Conservation (phyloP, 2,888 invertebrate species). For the Limnephilus lunatus region DNA sequence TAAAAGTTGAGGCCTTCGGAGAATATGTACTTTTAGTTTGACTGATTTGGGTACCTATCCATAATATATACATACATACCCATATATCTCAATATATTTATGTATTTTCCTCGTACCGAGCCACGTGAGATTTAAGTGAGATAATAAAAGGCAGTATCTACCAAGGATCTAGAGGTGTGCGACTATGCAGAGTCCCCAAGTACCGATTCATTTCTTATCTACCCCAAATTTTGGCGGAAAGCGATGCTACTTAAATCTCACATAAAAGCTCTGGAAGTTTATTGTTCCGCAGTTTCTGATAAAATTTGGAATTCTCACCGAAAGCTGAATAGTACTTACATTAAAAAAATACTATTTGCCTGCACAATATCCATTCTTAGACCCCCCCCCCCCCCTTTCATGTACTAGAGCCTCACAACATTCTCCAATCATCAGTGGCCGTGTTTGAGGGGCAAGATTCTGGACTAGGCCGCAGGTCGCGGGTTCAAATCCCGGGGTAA, state of each 20-base stretch:
- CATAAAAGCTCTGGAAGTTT: conserved; percentile 13
- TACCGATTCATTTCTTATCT: conserved; percentile 58
- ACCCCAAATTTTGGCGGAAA: conserved; percentile 45
- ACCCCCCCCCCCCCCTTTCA: too few relatives aligned
- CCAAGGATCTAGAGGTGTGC: conserved; percentile 10
- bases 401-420: too few relatives aligned
- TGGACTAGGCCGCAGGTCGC: too few relatives aligned
- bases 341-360: too few relatives aligned
- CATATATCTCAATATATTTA: too few relatives aligned
- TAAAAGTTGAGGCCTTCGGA: background rate
- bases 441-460: too few relatives aligned
- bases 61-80: too few relatives aligned
- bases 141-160: background rate
- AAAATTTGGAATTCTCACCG: background rate
- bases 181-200: conserved; percentile 54
- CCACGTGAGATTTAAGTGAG: conserved; percentile 38
- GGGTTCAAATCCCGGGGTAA: too few relatives aligned
- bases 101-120: background rate
- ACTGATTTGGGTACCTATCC: too few relatives aligned
- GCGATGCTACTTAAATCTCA: conserved; percentile 46
- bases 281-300: background rate
- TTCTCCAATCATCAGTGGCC: too few relatives aligned
- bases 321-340: background rate
- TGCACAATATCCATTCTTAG: too few relatives aligned
- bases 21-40: too few relatives aligned